Evolutionary conservation across 92 coral and sea anemone species (phyloP).

Genomic region (Porites lobata): DNA sequence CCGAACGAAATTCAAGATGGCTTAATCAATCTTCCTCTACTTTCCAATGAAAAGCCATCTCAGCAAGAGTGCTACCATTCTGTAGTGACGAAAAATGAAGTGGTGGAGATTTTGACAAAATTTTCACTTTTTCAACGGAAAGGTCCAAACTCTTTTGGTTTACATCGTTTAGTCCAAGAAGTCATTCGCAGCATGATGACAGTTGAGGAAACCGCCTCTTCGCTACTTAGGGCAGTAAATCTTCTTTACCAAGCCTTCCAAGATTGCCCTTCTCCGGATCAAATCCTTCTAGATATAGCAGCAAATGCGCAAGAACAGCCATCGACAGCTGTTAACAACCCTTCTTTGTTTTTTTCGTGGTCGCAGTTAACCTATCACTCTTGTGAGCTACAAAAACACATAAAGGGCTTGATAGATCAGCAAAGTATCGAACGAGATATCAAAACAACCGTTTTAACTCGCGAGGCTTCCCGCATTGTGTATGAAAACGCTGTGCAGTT

Average conservation of each 20-base stretch:
- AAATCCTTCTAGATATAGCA: constrained; percentile 26
- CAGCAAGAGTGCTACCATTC: not conserved
- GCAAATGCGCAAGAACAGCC: constrained; percentile 53
- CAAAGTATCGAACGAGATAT: not conserved
- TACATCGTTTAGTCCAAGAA: constrained; percentile 26
- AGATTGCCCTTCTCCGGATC: constrained; percentile 57
- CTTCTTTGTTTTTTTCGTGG: constrained; percentile 73
- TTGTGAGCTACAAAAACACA: constrained; percentile 55
- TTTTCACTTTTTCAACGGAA: constrained; percentile 19
- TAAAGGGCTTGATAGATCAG: constrained; percentile 17
- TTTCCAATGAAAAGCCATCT: not conserved
- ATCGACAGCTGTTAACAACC: constrained; percentile 48
- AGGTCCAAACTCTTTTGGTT: not conserved
- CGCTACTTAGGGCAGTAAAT: constrained; percentile 55
- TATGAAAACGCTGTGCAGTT: constrained; percentile 40
- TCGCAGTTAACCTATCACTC: constrained; percentile 71
- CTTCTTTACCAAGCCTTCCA: constrained; percentile 41
- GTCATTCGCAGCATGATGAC: constrained; percentile 19
- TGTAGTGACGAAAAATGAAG: not conserved
- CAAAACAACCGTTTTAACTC: not conserved
- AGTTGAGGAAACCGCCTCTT: not conserved
- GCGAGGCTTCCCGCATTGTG: constrained; percentile 18
- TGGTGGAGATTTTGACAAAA: constrained; percentile 6
- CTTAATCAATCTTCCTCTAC: constrained; percentile 37
- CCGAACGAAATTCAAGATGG: constrained; percentile 45